Base-by-base conservation (phyloP, 2,113 vertebrate genomes). In the Marcusenius ussheri region DNA sequence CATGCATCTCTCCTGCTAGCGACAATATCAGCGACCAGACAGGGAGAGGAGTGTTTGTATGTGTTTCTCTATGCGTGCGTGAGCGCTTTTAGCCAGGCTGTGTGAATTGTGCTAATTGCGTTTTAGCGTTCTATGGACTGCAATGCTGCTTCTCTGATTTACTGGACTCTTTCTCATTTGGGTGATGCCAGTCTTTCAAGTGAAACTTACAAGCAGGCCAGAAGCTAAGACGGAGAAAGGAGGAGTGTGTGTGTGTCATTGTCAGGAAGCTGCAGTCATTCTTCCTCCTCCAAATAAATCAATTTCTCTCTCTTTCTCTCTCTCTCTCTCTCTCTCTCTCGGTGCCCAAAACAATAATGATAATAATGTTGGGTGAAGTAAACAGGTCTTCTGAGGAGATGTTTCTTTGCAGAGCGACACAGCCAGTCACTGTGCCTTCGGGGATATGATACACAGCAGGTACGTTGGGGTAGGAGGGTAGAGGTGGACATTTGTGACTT, bases 191-290 rank as follows among this genome's bases (percentile, higher is more conserved):
- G 50, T 93, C 94, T 94, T 93, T 95, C 93, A 93, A 95, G 94
- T 96, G 94, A 95, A 96, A 96, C 95, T 96, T 96, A 96, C 94
- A 95, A 95, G 95, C 93, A 93, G 93, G 93, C 94, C 94, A 93
- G 94, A 90, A 88, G 87, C 89, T 91, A 89, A 90, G 90, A 90
- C 89, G 91, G 90, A 91, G 91, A 92, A 89, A 90, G 90, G 91
- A 88, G 89, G 90, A 42, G 88, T 42, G 87, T 15, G 49, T 89
- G 66, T 45, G 46, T 89, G 88, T 42, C 46, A 80, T 50, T 39
- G 70, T 89, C 31, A 51, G 88, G 47, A 39, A 50, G 49, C n/a
- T 6, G 4, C 24, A 5, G 5, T 9, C 31, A 51, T 31, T 35
- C 46, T 24, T 87, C 31, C 85, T 19, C 85, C 24, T 66, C 53